These are phyloP conservation scores for Philotrypesis tridentata DNA, from an alignment of 1,140 invertebrate genomes.

Conservation along the genomic window DNA sequence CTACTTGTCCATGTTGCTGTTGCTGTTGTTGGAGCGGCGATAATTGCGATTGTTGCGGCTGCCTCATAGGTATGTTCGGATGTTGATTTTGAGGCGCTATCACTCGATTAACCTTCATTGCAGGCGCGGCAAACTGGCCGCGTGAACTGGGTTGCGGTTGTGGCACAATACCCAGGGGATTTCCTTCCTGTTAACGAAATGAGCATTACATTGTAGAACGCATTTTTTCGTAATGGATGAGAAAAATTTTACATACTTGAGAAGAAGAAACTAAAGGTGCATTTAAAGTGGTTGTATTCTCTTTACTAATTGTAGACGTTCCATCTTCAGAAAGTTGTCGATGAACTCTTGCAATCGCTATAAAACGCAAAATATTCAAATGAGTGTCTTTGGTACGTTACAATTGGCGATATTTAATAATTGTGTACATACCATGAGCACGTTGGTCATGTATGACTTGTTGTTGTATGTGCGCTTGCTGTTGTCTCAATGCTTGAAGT, in stretches of 20 bases:
- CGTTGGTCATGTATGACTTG: slow-evolving; percentile 85
- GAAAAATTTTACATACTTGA: slow-evolving; percentile 60
- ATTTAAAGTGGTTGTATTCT: slow-evolving; percentile 68
- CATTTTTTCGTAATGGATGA: not conserved
- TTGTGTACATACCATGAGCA: slow-evolving; percentile 76
- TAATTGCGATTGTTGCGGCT: slow-evolving; percentile 54
- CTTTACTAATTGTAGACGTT: slow-evolving; percentile 63
- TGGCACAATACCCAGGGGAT: slow-evolving; percentile 61
- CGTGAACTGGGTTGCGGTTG: slow-evolving; percentile 60
- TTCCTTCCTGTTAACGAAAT: slow-evolving; percentile 64
- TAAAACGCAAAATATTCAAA: slow-evolving; percentile 50
- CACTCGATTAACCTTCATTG: slow-evolving; percentile 71
- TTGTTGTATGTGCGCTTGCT: slow-evolving; percentile 87
- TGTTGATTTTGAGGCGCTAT: slow-evolving; percentile 66
- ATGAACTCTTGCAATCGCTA: slow-evolving; percentile 76
- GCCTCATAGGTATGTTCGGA: slow-evolving; percentile 63
- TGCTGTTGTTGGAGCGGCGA: slow-evolving; percentile 39
- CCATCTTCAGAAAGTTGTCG: slow-evolving; percentile 74
- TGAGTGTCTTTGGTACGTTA: slow-evolving; percentile 28
- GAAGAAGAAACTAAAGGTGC: slow-evolving; percentile 76
- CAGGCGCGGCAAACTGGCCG: slow-evolving; percentile 70
- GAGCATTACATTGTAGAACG: not conserved
- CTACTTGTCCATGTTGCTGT: slow-evolving; percentile 51
- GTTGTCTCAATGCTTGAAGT: slow-evolving; percentile 85
- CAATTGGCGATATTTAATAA: not conserved